These are phyloP conservation scores for Procambarus virginalis DNA, from an alignment of 1,140 invertebrate species.

Conservation along the genomic window DNA sequence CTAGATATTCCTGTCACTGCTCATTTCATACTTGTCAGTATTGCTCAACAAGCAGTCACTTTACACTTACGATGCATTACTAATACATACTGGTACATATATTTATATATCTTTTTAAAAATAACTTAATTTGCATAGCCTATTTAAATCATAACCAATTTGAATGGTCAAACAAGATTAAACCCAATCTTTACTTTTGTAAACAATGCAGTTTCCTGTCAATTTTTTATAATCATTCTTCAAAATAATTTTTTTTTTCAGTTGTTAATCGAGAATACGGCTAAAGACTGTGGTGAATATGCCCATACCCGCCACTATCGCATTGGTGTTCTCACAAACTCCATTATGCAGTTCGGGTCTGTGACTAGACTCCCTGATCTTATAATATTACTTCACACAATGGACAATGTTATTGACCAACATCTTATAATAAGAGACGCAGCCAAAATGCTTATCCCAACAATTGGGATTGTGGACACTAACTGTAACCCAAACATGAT, in stretches of 20 bases:
- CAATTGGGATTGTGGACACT: slow-evolving; percentile 94
- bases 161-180: no score
- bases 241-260: slow-evolving; percentile 23
- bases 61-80: no score
- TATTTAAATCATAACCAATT: no score
- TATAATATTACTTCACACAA: slow-evolving; percentile 91
- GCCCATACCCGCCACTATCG: slow-evolving; percentile 91
- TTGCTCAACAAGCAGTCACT: no score
- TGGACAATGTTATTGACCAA: slow-evolving; percentile 80
- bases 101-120: no score
- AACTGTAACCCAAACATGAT: slow-evolving; percentile 95
- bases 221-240: no score
- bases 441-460: slow-evolving; percentile 96
- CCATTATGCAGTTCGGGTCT: slow-evolving; percentile 82
- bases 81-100: no score
- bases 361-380: slow-evolving; percentile 88
- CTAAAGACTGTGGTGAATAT: slow-evolving; percentile 90
- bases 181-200: no score
- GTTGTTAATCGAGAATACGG: slow-evolving; percentile 88
- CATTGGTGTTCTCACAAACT: slow-evolving; percentile 91
- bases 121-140: no score
- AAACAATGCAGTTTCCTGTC: no score
- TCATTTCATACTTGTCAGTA: no score
- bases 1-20: no score
- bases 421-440: slow-evolving; percentile 88